Base-by-base conservation (phyloP, 2,113 vertebrate species). In the Cebus imitator region DNA sequence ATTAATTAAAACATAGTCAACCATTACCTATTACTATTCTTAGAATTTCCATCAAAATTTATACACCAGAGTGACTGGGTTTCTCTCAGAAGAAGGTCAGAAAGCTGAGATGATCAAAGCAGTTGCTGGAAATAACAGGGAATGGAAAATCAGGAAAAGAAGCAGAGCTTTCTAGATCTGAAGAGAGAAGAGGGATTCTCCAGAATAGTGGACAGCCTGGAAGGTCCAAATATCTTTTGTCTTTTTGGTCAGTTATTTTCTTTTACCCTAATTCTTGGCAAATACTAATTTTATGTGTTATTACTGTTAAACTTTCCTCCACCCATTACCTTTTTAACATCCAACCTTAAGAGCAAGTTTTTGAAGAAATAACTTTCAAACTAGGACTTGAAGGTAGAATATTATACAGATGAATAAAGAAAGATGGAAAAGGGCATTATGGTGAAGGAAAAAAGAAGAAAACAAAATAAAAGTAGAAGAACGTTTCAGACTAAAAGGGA, bases 181-280 rank as follows among this genome's bases (percentile, higher is more conserved):
- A 1, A 1, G 27, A 68, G 11, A 37, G 37, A 85, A 48, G 5
- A 43, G 7, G 7, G 14, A 37, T 70, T 17, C 7, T 5, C 9
- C 30, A 43, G 45, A 9, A 21, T 6, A 50, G 2, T 18, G 2
- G 13, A 35, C 11, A 8, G 5, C 0, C 0, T 18, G n/a, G 32
- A 40, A 66, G 1, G 2, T 58, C 8, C 14, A n/a, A 55, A 64
- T 61, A 16, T 61, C 16, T 30, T 58, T 57, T 43, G 8, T 66
- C 11, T 4, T 87, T 52, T n/a, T 52, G 35, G 7, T 93, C 55
- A 76, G 9, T 27, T 32, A 6, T 52, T 82, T 37, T 0, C 61
- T 0, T 72, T 52, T 27, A 55, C 35, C 52, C 43, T 25, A 76
- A 32, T 27, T 96, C 17, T 57, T 75, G 45, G 35, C 58, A 10